A percentile compares a stretch with the other conserved stretches of the same genome.
phyloP scores from a whole-genome alignment of 2,797 vertebrate genomes.

The Tadarida brasiliensis region DNA sequence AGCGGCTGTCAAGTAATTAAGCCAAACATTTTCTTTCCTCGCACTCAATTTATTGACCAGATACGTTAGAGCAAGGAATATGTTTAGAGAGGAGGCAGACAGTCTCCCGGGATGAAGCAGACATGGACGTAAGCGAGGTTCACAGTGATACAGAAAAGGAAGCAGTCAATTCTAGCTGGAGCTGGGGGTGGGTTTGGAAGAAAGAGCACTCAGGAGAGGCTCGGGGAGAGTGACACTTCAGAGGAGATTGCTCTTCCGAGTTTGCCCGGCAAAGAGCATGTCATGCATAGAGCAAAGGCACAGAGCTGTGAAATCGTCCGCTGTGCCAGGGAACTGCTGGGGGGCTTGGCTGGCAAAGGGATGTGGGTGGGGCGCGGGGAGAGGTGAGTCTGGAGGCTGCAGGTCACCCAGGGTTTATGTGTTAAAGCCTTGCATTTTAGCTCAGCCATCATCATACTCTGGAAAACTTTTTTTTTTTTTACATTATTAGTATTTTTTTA shows the following conservation, averaged over 20 bases:
- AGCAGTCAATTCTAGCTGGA: neutral
- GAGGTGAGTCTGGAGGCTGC: neutral
- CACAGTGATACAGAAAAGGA: neutral
- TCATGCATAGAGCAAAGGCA: neutral
- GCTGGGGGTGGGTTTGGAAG: neutral
- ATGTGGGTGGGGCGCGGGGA: neutral
- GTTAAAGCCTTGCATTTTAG: neutral
- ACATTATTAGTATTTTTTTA: conserved; percentile 9
- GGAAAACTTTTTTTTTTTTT: neutral
- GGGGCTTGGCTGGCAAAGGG: neutral
- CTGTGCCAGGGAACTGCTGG: neutral
- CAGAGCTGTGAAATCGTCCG: neutral
- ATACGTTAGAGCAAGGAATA: neutral
- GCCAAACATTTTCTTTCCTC: conserved; percentile 22
- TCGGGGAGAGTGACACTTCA: neutral
- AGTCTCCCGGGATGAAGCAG: neutral
- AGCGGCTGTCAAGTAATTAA: conserved; percentile 36
- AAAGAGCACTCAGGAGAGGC: neutral
- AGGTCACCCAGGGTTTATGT: neutral
- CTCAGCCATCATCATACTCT: neutral
- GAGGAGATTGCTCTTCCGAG: neutral
- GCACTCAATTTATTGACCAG: neutral
- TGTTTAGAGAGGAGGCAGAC: neutral
- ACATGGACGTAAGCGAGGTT: neutral
- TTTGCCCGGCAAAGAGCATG: neutral